phyloP scores from a whole-genome alignment of 1,140 invertebrate species.

The Patella vulgata region DNA sequence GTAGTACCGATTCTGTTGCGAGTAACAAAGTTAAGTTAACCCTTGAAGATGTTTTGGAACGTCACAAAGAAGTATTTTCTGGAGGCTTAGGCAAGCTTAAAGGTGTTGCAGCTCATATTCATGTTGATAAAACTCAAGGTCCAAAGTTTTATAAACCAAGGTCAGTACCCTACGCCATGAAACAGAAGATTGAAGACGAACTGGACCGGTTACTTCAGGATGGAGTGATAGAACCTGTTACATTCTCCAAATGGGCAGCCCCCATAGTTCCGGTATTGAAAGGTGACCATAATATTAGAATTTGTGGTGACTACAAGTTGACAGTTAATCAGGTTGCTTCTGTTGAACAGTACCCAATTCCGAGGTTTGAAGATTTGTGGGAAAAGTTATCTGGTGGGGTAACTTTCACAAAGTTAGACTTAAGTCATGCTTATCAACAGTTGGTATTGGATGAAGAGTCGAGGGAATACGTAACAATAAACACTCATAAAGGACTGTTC shows the following conservation, averaged over 20 bases:
- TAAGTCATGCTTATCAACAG: conserved; percentile 39
- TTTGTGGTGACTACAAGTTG: conserved; percentile 62
- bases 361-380: conserved; percentile 53
- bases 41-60: too few relatives aligned
- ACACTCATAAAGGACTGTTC: conserved; percentile 48
- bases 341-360: conserved; percentile 48
- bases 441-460: conserved; percentile 44
- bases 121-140: too few relatives aligned
- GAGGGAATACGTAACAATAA: conserved; percentile 34
- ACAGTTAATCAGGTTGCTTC: conserved; percentile 54
- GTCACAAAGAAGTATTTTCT: too few relatives aligned
- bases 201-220: background rate
- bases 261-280: too few relatives aligned
- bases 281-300: too few relatives aligned
- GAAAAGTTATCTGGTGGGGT: conserved; percentile 39
- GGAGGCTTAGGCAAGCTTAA: too few relatives aligned
- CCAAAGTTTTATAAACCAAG: too few relatives aligned
- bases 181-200: background rate
- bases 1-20: too few relatives aligned
- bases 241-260: too few relatives aligned
- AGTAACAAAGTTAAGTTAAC: too few relatives aligned
- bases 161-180: background rate
- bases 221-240: too few relatives aligned
- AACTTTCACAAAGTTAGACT: conserved; percentile 46
- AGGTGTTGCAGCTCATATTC: too few relatives aligned